These are phyloP conservation scores for Drosophila tsacasi DNA, from an alignment of 1,140 invertebrate species.

Conservation along the genomic window DNA sequence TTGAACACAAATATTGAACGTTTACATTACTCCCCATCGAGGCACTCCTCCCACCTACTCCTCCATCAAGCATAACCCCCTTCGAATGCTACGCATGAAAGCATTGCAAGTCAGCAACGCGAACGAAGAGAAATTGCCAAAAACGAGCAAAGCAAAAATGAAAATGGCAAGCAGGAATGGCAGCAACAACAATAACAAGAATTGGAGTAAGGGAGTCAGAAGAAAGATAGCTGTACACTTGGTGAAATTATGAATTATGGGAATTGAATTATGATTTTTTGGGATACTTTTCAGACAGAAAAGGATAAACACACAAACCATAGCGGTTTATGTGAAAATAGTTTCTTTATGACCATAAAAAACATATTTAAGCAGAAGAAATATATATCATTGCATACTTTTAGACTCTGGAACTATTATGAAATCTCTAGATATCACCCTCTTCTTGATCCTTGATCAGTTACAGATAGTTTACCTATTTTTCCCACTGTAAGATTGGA, in stretches of 20 bases:
- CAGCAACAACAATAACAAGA: slow-evolving; percentile 42
- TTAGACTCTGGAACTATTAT: background rate
- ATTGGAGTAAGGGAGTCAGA: slow-evolving; percentile 25
- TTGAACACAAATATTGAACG: slow-evolving; percentile 81
- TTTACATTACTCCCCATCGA: slow-evolving; percentile 55
- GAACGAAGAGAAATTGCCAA: slow-evolving; percentile 79
- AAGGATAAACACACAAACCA: no score
- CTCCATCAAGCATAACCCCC: background rate
- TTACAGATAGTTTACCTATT: background rate
- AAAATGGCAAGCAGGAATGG: slow-evolving; percentile 42
- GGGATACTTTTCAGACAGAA: background rate
- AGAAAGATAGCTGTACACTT: slow-evolving; percentile 60
- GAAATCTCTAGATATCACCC: background rate
- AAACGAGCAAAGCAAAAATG: slow-evolving; percentile 55
- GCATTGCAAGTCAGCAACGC: slow-evolving; percentile 77
- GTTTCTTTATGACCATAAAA: fast-evolving
- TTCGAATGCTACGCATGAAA: slow-evolving; percentile 69
- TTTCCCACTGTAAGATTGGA: slow-evolving; percentile 16
- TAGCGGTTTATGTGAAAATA: background rate
- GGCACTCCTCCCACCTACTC: background rate
- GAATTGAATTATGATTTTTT: background rate
- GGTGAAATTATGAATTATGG: slow-evolving; percentile 6
- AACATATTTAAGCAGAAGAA: background rate
- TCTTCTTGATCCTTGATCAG: background rate
- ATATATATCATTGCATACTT: background rate